Evolutionary conservation across 1,140 invertebrate species (phyloP).

Genomic region (Monochamus saltuarius): DNA sequence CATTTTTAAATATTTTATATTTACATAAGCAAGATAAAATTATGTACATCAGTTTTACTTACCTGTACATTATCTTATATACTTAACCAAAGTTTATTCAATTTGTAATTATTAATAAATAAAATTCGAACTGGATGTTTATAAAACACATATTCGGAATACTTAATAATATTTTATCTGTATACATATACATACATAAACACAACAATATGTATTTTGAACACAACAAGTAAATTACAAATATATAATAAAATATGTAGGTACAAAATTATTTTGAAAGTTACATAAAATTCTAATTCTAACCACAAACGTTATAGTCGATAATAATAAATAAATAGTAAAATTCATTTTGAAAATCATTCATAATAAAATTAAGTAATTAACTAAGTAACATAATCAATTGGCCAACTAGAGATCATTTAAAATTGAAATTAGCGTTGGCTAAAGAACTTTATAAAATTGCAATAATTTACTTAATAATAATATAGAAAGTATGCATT

Average conservation of each 20-base stretch:
- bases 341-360: conserved; percentile 9
- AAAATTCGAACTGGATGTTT: conserved; percentile 41
- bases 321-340: conserved; percentile 20
- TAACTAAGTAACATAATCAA: conserved; percentile 17
- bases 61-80: not conserved
- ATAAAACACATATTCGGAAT: conserved; percentile 39
- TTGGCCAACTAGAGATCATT: conserved; percentile 32
- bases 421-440: not conserved
- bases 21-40: too few relatives aligned
- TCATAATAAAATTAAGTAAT: conserved; percentile 11
- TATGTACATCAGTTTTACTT: not conserved
- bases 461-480: conserved; percentile 9
- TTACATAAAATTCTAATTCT: conserved; percentile 14
- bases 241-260: conserved; percentile 40
- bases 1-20: too few relatives aligned
- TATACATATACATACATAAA: conserved; percentile 50
- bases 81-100: too few relatives aligned
- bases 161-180: conserved; percentile 47
- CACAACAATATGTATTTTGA: conserved; percentile 51
- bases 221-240: conserved; percentile 50
- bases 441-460: conserved; percentile 17
- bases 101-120: conserved; percentile 26
- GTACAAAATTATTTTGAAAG: conserved; percentile 36
- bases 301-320: conserved; percentile 18
- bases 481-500: conserved; percentile 25